phyloP scores from a whole-genome alignment of 1,140 invertebrate species.

The Microvelia longipes region DNA sequence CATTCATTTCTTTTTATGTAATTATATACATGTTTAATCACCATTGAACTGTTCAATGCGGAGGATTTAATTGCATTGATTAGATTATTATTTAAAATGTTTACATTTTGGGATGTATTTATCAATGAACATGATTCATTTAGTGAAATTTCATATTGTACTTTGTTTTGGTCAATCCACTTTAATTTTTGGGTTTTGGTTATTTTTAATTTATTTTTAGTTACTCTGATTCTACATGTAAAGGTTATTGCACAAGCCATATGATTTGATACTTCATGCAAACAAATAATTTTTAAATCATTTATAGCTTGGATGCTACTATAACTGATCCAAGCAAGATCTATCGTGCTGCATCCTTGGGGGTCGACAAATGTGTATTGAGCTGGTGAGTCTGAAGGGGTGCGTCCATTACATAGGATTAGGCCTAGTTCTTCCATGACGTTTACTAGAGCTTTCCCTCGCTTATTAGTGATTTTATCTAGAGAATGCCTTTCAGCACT shows the following conservation, averaged over 20 bases:
- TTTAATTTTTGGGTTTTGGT: background rate
- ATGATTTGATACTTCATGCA: background rate
- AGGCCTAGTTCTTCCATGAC: slow-evolving; percentile 7
- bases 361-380: slow-evolving; percentile 3
- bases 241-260: background rate
- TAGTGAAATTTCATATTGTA: background rate
- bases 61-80: background rate
- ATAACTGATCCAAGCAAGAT: slow-evolving; percentile 5
- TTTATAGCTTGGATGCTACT: background rate
- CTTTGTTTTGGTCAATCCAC: background rate
- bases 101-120: background rate
- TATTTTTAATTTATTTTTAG: background rate
- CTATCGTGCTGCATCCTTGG: slow-evolving; percentile 1
- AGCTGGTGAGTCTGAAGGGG: background rate
- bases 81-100: background rate
- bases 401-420: slow-evolving; percentile 4
- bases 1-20: background rate
- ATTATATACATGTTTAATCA: background rate
- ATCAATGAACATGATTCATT: background rate
- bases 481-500: slow-evolving; percentile 5
- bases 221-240: background rate
- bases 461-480: slow-evolving; percentile 1
- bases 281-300: background rate
- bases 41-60: background rate
- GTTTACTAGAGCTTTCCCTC: slow-evolving; percentile 1